Conservation (phyloP, 2,797 vertebrate species). For the Catostomus latipinnis region DNA sequence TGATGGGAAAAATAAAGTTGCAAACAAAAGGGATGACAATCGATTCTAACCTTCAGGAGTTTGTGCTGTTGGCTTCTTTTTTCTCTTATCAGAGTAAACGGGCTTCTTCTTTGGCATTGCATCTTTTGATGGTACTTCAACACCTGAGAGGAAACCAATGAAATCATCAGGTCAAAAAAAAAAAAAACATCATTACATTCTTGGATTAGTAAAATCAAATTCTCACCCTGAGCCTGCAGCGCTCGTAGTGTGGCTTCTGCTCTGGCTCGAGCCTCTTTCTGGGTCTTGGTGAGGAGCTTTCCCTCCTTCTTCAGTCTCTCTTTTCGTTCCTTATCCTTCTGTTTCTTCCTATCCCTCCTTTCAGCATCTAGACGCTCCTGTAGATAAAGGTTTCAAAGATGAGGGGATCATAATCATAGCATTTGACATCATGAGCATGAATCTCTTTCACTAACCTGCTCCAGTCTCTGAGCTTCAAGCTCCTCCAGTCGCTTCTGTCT, state of each 20-base stretch:
- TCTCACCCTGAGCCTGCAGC: slow-evolving; percentile 93
- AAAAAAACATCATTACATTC: neutral
- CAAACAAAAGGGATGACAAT: too few relatives aligned
- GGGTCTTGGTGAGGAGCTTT: slow-evolving; percentile 92
- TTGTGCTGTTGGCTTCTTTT: slow-evolving; percentile 85
- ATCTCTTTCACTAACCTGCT: slow-evolving; percentile 82
- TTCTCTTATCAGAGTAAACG: slow-evolving; percentile 93
- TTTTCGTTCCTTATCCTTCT: slow-evolving; percentile 97
- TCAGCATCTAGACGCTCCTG: slow-evolving; percentile 95
- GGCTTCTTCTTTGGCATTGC: slow-evolving; percentile 95
- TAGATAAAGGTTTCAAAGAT: neutral
- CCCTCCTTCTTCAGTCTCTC: slow-evolving; percentile 97
- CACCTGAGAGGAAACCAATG: slow-evolving; percentile 73
- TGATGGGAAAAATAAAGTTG: neutral
- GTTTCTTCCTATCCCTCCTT: slow-evolving; percentile 94
- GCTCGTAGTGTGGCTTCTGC: slow-evolving; percentile 90
- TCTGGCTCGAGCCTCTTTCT: slow-evolving; percentile 90
- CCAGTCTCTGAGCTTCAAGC: slow-evolving; percentile 87
- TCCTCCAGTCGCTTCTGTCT: slow-evolving; percentile 85
- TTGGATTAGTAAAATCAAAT: neutral
- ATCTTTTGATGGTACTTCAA: slow-evolving; percentile 98
- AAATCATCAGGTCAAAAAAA: neutral
- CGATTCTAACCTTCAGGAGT: slow-evolving; percentile 84
- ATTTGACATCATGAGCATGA: neutral
- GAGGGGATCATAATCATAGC: neutral